Percentiles rank a stretch among this genome's conserved stretches.
These are phyloP conservation scores for Rhinolophus ferrumequinum DNA, from an alignment of 2,113 vertebrate genomes.

Conservation along the genomic window DNA sequence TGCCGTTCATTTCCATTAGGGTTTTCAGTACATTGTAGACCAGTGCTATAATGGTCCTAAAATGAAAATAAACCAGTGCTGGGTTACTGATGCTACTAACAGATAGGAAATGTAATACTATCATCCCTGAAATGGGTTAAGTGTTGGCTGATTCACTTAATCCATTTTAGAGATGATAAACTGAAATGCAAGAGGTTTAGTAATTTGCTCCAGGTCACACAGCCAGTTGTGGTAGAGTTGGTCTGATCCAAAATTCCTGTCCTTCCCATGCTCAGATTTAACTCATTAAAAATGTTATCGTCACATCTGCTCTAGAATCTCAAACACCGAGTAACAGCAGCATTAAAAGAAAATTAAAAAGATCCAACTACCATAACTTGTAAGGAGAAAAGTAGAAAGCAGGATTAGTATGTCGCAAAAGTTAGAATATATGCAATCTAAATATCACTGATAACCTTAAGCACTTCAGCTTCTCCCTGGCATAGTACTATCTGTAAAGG, in stretches of 20 bases:
- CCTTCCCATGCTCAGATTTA: neutral
- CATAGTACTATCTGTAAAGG: neutral
- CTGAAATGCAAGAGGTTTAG: neutral
- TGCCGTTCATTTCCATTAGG: slow-evolving; percentile 98
- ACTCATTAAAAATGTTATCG: neutral
- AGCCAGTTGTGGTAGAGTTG: neutral
- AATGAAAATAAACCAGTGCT: slow-evolving; percentile 34
- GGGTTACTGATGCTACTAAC: neutral
- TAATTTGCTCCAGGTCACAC: neutral
- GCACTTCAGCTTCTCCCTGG: neutral
- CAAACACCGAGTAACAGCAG: neutral
- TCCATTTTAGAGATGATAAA: neutral
- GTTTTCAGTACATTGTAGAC: slow-evolving; percentile 99
- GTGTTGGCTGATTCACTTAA: neutral
- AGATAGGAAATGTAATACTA: neutral
- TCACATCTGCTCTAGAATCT: neutral
- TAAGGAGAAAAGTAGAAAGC: neutral
- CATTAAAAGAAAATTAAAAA: neutral
- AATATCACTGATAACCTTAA: neutral
- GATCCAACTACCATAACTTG: neutral
- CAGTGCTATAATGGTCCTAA: slow-evolving; percentile 96
- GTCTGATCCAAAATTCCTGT: neutral
- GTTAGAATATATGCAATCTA: neutral
- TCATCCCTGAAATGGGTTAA: neutral
- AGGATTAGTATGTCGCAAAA: neutral